Evolutionary conservation across 2,888 invertebrate species (phyloP), one percentile per base, ranked within the genome.

Genomic region (Hypselothyrea guttata): DNA sequence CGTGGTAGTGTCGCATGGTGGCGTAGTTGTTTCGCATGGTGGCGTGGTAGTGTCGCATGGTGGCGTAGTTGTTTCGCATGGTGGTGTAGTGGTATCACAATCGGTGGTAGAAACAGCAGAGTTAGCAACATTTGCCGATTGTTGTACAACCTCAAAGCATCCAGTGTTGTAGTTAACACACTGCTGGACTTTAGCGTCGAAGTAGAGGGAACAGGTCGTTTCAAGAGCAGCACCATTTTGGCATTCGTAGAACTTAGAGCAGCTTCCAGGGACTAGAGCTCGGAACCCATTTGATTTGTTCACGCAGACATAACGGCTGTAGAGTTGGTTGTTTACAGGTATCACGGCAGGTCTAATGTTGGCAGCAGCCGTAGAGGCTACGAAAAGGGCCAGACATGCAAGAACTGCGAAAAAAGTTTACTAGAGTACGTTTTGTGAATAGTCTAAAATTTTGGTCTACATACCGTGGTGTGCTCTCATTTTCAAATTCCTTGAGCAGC

Each of bases 231-330:
- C 16, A 2, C 83, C 84, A 33, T 69, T 64, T 44, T 76, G 71
- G 13, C 89, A 89, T 58, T 87, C 84, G 13, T 86, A 89, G 71
- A 78, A 89, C 46, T 82, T 72, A 0, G 81, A 84, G 45, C 88
- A 89, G 49, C 88, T 87, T 11, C 89, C 89, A 1, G 88, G 89
- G 1, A 88, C 88, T 8, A 89, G 42, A 2, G 83, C 67, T 1
- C 79, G 82, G 51, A 75, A 84, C 11, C 89, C 89, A 57, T 88
- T 58, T 0, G 40, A n/a, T 46, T 87, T 87, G 4, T 68, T 54
- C 12, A 64, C 65, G 45, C 88, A 89, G 2, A 89, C 69, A 44
- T 62, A 88, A 22, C 78, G 78, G 0, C 77, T 74, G 18, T 89
- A 87, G 0, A 86, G 47, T 5, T 62, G 47, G 18, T 84, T 85